phyloP scores from a whole-genome alignment of 2,113 vertebrate species.

The Prunella fulvescens region DNA sequence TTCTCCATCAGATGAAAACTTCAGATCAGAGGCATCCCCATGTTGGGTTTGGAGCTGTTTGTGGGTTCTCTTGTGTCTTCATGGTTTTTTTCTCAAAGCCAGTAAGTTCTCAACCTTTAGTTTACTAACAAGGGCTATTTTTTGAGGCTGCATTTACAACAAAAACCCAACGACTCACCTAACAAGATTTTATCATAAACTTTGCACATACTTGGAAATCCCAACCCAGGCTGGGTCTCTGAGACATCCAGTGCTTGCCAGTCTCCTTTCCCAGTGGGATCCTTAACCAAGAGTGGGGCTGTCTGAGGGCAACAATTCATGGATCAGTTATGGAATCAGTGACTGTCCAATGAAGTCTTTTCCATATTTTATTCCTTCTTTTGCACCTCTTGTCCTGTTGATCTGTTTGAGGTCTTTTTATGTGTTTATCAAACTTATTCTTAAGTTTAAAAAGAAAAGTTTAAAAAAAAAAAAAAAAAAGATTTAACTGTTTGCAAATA shows the following conservation, averaged over 20 bases:
- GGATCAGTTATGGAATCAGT: not conserved
- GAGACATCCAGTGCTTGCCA: constrained; percentile 26
- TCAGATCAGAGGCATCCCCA: not conserved
- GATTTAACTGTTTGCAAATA: constrained; percentile 66
- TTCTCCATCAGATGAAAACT: not conserved
- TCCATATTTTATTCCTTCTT: constrained; percentile 34
- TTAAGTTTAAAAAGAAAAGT: constrained; percentile 79
- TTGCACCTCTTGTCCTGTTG: constrained; percentile 75
- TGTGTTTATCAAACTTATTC: constrained; percentile 87
- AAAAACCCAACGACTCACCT: not conserved
- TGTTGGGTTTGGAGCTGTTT: not conserved
- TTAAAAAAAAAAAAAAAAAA: not conserved
- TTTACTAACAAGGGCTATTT: constrained; percentile 45
- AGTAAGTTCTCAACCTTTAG: not conserved
- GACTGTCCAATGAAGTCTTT: constrained; percentile 28
- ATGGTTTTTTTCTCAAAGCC: not conserved
- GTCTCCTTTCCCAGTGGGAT: constrained; percentile 47
- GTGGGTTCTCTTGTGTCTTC: not conserved
- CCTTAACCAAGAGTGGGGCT: constrained; percentile 25
- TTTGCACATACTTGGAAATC: constrained; percentile 37
- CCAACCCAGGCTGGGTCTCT: constrained; percentile 15
- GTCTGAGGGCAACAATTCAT: not conserved
- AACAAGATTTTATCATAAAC: constrained; percentile 4
- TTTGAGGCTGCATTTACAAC: constrained; percentile 36
- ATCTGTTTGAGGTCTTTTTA: constrained; percentile 86